These are phyloP conservation scores for Odontesthes bonariensis DNA, from an alignment of 2,113 vertebrate genomes.

Conservation along the genomic window DNA sequence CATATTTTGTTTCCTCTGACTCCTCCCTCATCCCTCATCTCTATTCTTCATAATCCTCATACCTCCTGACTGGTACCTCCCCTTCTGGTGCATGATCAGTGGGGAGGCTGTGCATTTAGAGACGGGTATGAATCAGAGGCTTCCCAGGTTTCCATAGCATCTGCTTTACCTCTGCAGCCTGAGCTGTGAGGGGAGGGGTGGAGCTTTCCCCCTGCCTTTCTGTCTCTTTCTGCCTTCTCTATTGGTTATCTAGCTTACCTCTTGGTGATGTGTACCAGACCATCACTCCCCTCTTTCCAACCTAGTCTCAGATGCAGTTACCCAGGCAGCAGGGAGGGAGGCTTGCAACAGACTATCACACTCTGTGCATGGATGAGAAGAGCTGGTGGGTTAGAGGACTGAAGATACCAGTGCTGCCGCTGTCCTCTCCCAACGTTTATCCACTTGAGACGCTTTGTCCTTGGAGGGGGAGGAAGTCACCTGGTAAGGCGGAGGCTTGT, in stretches of 20 bases:
- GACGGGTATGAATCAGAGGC: constrained; percentile 34
- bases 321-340: constrained; percentile 55
- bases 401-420: constrained; percentile 35
- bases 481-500: constrained; percentile 19
- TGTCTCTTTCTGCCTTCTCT: constrained; percentile 26
- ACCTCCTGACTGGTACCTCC: background rate
- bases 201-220: constrained; percentile 32
- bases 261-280: constrained; percentile 49
- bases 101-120: constrained; percentile 34
- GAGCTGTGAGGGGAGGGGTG: constrained; percentile 39
- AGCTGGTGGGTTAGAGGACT: constrained; percentile 49
- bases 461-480: constrained; percentile 52
- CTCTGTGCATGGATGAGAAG: constrained; percentile 29
- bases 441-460: constrained; percentile 38
- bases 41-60: constrained; percentile 31
- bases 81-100: background rate
- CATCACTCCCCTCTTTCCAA: constrained; percentile 44
- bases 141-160: constrained; percentile 49
- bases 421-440: constrained; percentile 4
- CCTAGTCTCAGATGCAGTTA: constrained; percentile 65
- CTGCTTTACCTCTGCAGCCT: constrained; percentile 50
- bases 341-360: constrained; percentile 37
- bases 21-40: constrained; percentile 34
- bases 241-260: constrained; percentile 66
- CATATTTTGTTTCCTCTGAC: background rate